Evolutionary conservation across 2,888 invertebrate species (phyloP).

Genomic region (Torymus texanus): DNA sequence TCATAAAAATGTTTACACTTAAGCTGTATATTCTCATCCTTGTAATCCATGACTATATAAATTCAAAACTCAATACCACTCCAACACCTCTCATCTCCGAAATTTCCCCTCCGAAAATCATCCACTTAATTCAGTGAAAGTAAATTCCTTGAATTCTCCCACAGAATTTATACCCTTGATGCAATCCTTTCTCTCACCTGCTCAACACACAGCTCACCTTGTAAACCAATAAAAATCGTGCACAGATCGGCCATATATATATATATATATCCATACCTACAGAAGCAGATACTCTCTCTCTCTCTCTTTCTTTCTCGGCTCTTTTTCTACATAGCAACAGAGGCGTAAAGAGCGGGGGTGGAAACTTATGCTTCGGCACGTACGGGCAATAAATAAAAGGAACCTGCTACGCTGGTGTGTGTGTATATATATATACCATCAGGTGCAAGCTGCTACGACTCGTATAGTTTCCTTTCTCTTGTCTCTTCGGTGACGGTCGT

Average conservation of each 20-base stretch:
- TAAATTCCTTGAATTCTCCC: too few relatives aligned
- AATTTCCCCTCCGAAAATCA: too few relatives aligned
- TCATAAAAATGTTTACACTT: too few relatives aligned
- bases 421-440: slow-evolving; percentile 6
- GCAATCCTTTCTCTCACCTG: neutral
- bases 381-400: slow-evolving; percentile 67
- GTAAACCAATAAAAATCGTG: slow-evolving; percentile 36
- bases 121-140: too few relatives aligned
- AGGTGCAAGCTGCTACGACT: slow-evolving; percentile 17
- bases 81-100: too few relatives aligned
- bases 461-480: neutral
- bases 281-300: too few relatives aligned
- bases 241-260: too few relatives aligned
- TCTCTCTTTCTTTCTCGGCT: neutral
- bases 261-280: too few relatives aligned
- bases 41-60: too few relatives aligned
- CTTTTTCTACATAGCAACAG: neutral
- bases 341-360: neutral
- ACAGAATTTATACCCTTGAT: neutral
- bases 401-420: slow-evolving; percentile 26
- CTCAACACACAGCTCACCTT: neutral
- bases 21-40: too few relatives aligned
- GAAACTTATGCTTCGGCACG: slow-evolving; percentile 71
- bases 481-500: neutral
- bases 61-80: too few relatives aligned